These are phyloP conservation scores for Nephrocerus scutellatus DNA, from an alignment of 2,888 invertebrate genomes.

Conservation along the genomic window DNA sequence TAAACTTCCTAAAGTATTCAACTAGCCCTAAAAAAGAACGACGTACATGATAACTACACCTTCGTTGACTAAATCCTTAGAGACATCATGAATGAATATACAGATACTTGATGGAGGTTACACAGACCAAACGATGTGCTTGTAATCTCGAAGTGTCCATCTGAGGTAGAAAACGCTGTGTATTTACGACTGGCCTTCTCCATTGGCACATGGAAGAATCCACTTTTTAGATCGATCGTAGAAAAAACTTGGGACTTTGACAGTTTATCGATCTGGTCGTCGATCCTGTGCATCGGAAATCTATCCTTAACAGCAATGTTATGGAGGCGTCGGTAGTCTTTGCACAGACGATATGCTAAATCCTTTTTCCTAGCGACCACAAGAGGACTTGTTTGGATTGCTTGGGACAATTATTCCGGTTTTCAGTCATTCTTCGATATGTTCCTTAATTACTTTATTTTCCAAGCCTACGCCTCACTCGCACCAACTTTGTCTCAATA, in stretches of 20 bases:
- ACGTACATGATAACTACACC: too few relatives aligned
- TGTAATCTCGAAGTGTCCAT: constrained; percentile 3
- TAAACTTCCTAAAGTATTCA: too few relatives aligned
- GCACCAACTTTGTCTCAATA: too few relatives aligned
- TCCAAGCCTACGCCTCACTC: too few relatives aligned
- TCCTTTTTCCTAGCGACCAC: constrained; percentile 7
- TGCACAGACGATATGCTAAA: constrained; percentile 3
- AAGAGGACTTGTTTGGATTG: constrained; percentile 7
- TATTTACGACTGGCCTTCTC: constrained; percentile 1
- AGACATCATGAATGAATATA: neutral
- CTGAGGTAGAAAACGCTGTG: neutral
- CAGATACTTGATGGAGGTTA: constrained; percentile 3
- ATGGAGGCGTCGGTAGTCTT: constrained; percentile 5
- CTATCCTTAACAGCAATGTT: constrained; percentile 5
- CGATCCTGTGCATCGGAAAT: constrained; percentile 6
- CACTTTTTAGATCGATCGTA: constrained; percentile 4
- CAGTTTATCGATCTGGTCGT: constrained; percentile 5
- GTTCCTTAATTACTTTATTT: constrained; percentile 2
- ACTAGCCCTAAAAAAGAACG: too few relatives aligned
- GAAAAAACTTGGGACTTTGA: constrained; percentile 3
- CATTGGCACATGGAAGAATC: constrained; percentile 4
- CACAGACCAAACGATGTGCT: neutral
- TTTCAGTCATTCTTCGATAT: constrained; percentile 7
- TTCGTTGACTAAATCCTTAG: neutral
- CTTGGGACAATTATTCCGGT: constrained; percentile 4